Conservation (phyloP, 2,888 invertebrate species). For the Koerneria pararmatus region DNA sequence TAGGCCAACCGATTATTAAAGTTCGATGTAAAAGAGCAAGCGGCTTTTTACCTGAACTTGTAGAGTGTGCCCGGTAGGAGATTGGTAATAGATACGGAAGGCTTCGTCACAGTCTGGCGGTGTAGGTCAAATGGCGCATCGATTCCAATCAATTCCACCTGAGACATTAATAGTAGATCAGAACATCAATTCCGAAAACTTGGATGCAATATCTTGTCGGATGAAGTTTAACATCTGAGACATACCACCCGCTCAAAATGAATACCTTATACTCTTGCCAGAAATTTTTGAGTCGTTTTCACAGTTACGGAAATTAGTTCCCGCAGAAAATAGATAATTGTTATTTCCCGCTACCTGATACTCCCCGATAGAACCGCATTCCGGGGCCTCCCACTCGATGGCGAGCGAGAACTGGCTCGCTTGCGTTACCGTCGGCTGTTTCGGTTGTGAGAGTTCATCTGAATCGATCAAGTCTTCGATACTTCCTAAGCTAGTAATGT, state of each 20-base stretch:
- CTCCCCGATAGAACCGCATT: constrained; percentile 57
- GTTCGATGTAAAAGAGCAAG: no score
- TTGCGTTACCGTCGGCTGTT: constrained; percentile 49
- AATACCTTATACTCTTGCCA: no score
- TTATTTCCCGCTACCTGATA: constrained; percentile 43
- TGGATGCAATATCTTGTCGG: no score
- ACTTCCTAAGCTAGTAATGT: neutral
- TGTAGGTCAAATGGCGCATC: constrained; percentile 56
- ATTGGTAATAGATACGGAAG: constrained; percentile 55
- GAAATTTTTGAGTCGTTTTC: neutral
- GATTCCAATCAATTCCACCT: constrained; percentile 52
- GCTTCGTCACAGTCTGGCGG: constrained; percentile 56
- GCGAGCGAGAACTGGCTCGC: constrained; percentile 51
- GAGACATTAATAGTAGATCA: neutral
- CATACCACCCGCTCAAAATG: no score
- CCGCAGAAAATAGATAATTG: neutral
- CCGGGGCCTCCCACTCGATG: constrained; percentile 57
- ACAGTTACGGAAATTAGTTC: neutral
- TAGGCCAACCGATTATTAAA: no score
- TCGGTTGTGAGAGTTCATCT: constrained; percentile 56
- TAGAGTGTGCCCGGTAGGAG: constrained; percentile 58
- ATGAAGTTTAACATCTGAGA: no score
- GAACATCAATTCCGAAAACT: neutral
- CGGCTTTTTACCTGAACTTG: constrained; percentile 45
- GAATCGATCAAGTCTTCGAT: constrained; percentile 20